Percentiles rank a stretch among this genome's conserved stretches.
phyloP scores from a whole-genome alignment of 2,113 vertebrate genomes.

The Xiphophorus maculatus region DNA sequence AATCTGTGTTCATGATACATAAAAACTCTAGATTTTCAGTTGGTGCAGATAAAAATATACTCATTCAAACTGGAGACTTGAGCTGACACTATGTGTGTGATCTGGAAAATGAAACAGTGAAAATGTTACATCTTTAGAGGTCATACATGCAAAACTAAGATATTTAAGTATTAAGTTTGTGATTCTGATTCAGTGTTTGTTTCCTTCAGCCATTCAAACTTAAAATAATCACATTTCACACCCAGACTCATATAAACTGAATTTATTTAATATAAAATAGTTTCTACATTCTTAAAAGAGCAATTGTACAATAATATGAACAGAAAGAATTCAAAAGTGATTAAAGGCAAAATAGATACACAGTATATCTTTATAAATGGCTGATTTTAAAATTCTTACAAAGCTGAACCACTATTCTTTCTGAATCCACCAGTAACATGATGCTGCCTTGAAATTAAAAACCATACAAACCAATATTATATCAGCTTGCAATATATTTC shows the following conservation, averaged over 20 bases:
- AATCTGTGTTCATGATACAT: no score
- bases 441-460: constrained; percentile 5
- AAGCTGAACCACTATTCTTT: neutral
- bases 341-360: constrained; percentile 21
- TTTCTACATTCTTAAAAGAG: constrained; percentile 48
- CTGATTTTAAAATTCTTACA: neutral
- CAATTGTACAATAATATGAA: constrained; percentile 49
- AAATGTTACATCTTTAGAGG: neutral
- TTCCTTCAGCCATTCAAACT: neutral
- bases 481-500: neutral
- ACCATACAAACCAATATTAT: neutral
- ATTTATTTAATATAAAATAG: constrained; percentile 57
- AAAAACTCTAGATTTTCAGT: neutral
- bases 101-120: neutral
- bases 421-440: neutral
- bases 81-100: neutral
- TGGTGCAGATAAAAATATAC: neutral
- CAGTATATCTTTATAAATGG: constrained; percentile 10
- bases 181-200: neutral
- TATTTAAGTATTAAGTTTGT: neutral
- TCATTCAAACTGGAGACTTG: neutral
- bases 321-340: constrained; percentile 19
- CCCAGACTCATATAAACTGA: constrained; percentile 29
- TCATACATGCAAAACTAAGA: neutral
- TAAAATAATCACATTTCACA: constrained; percentile 1